Evolutionary conservation across 2,797 vertebrate species (phyloP), one percentile per base, ranked within the genome.

Genomic region (Lates japonicus): DNA sequence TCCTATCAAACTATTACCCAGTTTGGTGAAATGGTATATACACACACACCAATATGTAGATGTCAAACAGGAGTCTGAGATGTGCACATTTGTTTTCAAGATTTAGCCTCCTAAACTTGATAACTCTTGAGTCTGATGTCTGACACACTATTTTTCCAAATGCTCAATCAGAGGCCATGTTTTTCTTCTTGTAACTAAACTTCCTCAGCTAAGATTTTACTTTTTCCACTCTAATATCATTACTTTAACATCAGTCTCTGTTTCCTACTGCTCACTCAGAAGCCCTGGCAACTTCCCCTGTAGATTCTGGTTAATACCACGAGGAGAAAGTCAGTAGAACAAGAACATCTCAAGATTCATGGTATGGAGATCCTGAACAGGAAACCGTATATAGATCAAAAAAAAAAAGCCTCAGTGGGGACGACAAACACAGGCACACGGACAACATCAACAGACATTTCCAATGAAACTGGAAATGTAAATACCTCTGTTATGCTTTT

Each of bases 11-110:
- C 17, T 76, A 54, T 77, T 83, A 80, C 69, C 52, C 73, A 55
- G 70, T 71, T 62, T 39, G 59, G 25, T 70, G 42, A 73, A 65
- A 73, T 76, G 51, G 22, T 70, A 78, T 58, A 33, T 41, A 52
- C 20, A 65, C 25, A 65, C 25, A 71, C 20, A 59, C 7, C 60
- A 68, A 42, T 81, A 87, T 83, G 41, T 60, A 82, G 81, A n/a
- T n/a, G 83, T 85, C 78, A 82, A 80, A 85, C 41, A 66, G 54
- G n/a, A 78, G 64, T 42, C 66, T 79, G 57, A 80, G 76, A 69
- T 74, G n/a, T 82, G 62, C 35, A 82, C 64, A 79, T 85, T 82
- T 77, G 81, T 79, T 85, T 83, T 82, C 22, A 54, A 7, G 29
- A 54, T 86, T 71, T 42, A 74, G n/a, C 48, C 58, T n/a, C 19